phyloP scores from a whole-genome alignment of 1,140 invertebrate species.

The Schlechtendalia chinensis region DNA sequence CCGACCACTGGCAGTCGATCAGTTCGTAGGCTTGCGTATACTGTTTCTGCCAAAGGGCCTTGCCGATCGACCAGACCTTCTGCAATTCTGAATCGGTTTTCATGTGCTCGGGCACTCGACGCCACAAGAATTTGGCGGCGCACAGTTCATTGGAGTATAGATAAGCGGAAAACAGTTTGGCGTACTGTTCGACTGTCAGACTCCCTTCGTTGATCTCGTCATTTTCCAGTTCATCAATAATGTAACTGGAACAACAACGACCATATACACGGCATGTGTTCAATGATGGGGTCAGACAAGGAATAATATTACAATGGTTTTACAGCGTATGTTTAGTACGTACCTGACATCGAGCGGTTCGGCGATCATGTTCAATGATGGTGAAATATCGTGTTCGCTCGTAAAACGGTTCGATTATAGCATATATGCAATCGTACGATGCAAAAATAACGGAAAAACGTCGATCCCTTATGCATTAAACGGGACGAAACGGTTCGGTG shows the following conservation, averaged over 20 bases:
- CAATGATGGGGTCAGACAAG: too few relatives aligned
- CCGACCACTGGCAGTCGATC: constrained; percentile 29
- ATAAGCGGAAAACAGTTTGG: constrained; percentile 25
- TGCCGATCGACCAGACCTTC: constrained; percentile 28
- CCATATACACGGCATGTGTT: too few relatives aligned
- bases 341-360: constrained; percentile 15
- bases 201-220: neutral
- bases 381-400: too few relatives aligned
- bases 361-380: neutral
- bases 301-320: too few relatives aligned
- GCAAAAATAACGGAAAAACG: too few relatives aligned
- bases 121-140: constrained; percentile 32
- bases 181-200: neutral
- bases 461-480: too few relatives aligned
- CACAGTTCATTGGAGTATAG: constrained; percentile 19
- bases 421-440: too few relatives aligned
- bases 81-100: neutral
- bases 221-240: constrained; percentile 7
- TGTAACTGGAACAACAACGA: neutral
- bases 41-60: constrained; percentile 22
- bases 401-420: too few relatives aligned
- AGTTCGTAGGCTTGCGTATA: constrained; percentile 22
- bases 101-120: neutral
- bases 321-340: too few relatives aligned
- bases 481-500: too few relatives aligned